Conservation (phyloP, 2,888 invertebrate species). For the Drosophila peninsularis region DNA sequence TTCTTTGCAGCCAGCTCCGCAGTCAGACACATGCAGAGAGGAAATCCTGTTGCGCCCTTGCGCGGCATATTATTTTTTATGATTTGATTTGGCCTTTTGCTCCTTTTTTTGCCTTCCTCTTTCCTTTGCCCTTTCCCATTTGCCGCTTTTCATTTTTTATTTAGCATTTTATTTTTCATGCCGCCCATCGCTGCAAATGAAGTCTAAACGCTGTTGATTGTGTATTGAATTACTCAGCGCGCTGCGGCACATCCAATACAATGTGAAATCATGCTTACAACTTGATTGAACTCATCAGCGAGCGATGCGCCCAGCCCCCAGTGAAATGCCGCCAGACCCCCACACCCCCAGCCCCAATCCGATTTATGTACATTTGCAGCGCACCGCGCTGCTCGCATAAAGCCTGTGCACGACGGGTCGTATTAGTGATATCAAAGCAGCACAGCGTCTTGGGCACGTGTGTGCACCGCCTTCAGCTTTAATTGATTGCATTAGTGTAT, state of each 20-base stretch:
- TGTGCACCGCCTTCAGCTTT: constrained; percentile 47
- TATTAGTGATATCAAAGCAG: constrained; percentile 41
- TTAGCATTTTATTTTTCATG: constrained; percentile 28
- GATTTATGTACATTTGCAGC: constrained; percentile 39
- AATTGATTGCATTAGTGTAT: constrained; percentile 72
- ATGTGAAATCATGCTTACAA: constrained; percentile 77
- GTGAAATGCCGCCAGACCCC: neutral
- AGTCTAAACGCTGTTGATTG: constrained; percentile 75
- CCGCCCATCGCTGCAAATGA: constrained; percentile 57
- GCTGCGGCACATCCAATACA: constrained; percentile 62
- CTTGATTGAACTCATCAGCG: constrained; percentile 76
- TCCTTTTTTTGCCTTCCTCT: neutral
- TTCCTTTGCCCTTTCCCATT: neutral
- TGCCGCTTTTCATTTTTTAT: constrained; percentile 1
- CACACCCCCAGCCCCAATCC: constrained; percentile 10
- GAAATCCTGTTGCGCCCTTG: constrained; percentile 70
- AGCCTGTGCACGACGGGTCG: constrained; percentile 21
- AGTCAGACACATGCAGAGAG: constrained; percentile 39
- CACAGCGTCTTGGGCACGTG: constrained; percentile 39
- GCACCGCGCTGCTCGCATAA: neutral
- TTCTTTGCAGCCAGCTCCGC: constrained; percentile 36
- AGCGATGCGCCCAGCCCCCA: constrained; percentile 10
- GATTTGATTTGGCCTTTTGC: constrained; percentile 66
- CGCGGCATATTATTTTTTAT: constrained; percentile 75
- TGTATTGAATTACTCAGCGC: constrained; percentile 70